phyloP scores from a whole-genome alignment of 2,888 invertebrate species.

The Silvanus unidentatus region DNA sequence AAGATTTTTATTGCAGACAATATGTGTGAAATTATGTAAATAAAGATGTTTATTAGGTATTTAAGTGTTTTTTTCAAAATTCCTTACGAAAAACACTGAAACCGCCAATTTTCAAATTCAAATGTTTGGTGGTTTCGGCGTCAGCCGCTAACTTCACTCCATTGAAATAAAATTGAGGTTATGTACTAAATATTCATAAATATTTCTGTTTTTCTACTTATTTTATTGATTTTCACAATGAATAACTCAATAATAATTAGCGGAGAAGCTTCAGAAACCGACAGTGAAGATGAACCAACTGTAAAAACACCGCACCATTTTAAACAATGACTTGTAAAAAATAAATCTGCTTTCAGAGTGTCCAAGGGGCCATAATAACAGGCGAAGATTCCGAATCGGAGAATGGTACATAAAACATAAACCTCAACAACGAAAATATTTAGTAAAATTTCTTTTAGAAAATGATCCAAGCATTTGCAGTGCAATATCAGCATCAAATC shows the following conservation, averaged over 20 bases:
- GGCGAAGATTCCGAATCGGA: slow-evolving; percentile 46
- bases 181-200: no score
- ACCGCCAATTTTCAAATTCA: no score
- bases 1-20: slow-evolving; percentile 36
- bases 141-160: no score
- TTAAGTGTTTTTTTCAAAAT: no score
- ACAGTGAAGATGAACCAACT: slow-evolving; percentile 39
- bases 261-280: slow-evolving; percentile 45
- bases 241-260: slow-evolving; percentile 34
- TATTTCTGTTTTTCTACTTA: no score
- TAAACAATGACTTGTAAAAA: not conserved
- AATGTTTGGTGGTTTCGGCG: no score
- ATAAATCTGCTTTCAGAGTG: slow-evolving; percentile 12
- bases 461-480: slow-evolving; percentile 33
- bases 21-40: no score
- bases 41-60: no score
- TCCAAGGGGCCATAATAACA: slow-evolving; percentile 39
- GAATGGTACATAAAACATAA: slow-evolving; percentile 25
- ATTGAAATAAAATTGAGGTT: no score
- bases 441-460: slow-evolving; percentile 23
- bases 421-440: slow-evolving; percentile 5
- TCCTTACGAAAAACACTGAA: no score
- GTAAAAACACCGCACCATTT: slow-evolving; percentile 5
- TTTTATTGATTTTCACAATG: slow-evolving; percentile 19
- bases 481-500: slow-evolving; percentile 32